Evolutionary conservation across 64 coral and sea anemone species (phyloP), one percentile per base, ranked within the genome.

Genomic region (Cladopsammia gracilis): DNA sequence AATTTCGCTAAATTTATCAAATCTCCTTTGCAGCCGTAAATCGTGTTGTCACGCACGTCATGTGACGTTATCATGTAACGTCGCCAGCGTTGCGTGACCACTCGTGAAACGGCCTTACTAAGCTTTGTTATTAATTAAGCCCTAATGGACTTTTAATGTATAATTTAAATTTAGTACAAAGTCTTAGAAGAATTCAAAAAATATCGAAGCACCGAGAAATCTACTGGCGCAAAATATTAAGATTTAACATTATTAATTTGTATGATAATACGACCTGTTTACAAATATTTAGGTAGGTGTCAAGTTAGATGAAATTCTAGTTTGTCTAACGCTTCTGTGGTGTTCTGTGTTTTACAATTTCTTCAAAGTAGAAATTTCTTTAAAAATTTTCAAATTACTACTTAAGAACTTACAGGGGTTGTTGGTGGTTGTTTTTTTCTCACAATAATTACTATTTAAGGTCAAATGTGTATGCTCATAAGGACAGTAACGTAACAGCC

Each of bases 141-240:
- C 77, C 5, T 10, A 60, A 22, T 14, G 13, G 53, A 24, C 52
- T 59, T 34, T 79, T 79, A 25, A 23, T 22, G 5, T 79, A 59
- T 25, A 82, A 44, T 56, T 56, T 56, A 56, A 79, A 79, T 79
- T 79, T 59, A 82, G 18, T 82, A 82, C 59, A 64, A 82, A 82
- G 57, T 60, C 58, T 82, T 46, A 43, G 14, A 13, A n/a, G 15
- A 64, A 64, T 82, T 82, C 58, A 82, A 64, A 82, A 82, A 82
- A 62, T 62, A 43, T 82, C 43, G 4, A 45, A 82, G 78, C 78
- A 82, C 78, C 58, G 13, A 45, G 34, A 25, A 62, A 20, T 64
- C 34, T 45, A 45, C 59, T 25, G 58, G 78, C 34, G 59, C 78
- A 11, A 45, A 44, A 82, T 9, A 25, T 77, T 64, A 64, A 15